Percentiles rank a stretch among this genome's conserved stretches.
These are phyloP conservation scores for Agrotis segetum DNA, from an alignment of 2,888 invertebrate genomes.

Conservation along the genomic window DNA sequence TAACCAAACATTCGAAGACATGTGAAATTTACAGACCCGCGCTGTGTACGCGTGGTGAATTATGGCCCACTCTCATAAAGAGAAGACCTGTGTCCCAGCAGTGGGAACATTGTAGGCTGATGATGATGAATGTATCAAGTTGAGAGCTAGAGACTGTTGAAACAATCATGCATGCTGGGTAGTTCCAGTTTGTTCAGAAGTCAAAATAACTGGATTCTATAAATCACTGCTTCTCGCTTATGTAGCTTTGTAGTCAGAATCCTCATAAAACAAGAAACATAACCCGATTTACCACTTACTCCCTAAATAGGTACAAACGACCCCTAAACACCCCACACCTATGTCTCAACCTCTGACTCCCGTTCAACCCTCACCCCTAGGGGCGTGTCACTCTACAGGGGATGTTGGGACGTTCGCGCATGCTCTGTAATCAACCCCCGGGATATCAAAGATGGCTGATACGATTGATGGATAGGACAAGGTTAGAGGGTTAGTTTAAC, in stretches of 20 bases:
- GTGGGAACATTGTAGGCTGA: too few relatives aligned
- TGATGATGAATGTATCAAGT: too few relatives aligned
- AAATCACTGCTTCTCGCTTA: neutral
- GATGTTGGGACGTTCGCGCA: conserved; percentile 77
- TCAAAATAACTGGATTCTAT: neutral
- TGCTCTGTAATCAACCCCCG: conserved; percentile 81
- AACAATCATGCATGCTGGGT: neutral
- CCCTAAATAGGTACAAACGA: conserved; percentile 38
- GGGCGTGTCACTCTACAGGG: conserved; percentile 82
- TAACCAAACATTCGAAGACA: too few relatives aligned
- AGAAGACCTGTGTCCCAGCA: too few relatives aligned
- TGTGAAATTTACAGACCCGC: too few relatives aligned
- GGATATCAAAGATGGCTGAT: conserved; percentile 83
- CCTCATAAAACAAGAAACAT: conserved; percentile 5
- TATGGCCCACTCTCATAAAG: too few relatives aligned
- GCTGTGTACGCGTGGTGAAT: too few relatives aligned
- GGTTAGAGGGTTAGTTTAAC: conserved; percentile 40
- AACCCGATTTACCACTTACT: conserved; percentile 32
- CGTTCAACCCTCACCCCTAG: conserved; percentile 68
- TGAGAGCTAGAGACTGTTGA: neutral
- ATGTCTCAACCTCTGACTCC: conserved; percentile 67
- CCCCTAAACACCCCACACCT: conserved; percentile 42
- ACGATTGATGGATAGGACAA: conserved; percentile 70
- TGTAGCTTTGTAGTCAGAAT: conserved; percentile 7
- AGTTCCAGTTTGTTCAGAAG: neutral